Conservation (phyloP, 35 echinoderm and acorn worm species). For the Diadema setosum region DNA sequence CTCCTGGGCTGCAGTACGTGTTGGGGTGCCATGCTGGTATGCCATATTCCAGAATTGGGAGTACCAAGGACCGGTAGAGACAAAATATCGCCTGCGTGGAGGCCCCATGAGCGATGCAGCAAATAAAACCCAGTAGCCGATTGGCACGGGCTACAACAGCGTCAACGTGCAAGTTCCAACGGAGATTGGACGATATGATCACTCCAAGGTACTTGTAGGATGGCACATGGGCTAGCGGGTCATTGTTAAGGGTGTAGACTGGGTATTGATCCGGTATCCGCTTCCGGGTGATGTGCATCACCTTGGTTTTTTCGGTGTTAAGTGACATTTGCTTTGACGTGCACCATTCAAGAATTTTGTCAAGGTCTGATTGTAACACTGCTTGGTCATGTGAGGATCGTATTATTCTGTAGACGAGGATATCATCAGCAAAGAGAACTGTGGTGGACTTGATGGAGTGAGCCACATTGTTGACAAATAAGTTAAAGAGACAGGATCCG, state of each 20-base stretch:
- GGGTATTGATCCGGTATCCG: not conserved
- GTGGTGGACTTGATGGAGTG: too few species aligned
- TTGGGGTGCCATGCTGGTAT: slow-evolving; percentile 7
- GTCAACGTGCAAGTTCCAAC: slow-evolving; percentile 23
- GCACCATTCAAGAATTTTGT: not conserved
- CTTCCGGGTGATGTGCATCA: slow-evolving; percentile 35
- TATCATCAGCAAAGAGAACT: too few species aligned
- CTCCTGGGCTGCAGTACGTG: slow-evolving; percentile 1
- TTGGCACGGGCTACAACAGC: slow-evolving; percentile 28
- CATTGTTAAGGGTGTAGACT: not conserved
- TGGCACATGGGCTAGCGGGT: not conserved
- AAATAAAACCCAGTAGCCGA: slow-evolving; percentile 37
- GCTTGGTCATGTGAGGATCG: too few species aligned
- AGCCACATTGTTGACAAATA: too few species aligned
- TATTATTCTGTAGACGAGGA: too few species aligned
- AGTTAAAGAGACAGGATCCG: too few species aligned
- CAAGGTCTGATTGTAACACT: not conserved
- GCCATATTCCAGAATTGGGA: slow-evolving; percentile 35
- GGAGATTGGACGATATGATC: slow-evolving; percentile 12
- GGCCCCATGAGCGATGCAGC: slow-evolving; percentile 8
- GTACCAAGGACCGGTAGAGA: slow-evolving; percentile 18
- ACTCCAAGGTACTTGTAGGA: slow-evolving; percentile 20
- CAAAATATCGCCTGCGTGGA: slow-evolving; percentile 24
- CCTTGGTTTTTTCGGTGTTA: slow-evolving; percentile 18
- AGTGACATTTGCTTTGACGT: slow-evolving; percentile 13